A percentile compares a stretch with the other conserved stretches of the same genome.
These are phyloP conservation scores for Bagarius yarrelli DNA, from an alignment of 2,113 vertebrate genomes.

Conservation along the genomic window DNA sequence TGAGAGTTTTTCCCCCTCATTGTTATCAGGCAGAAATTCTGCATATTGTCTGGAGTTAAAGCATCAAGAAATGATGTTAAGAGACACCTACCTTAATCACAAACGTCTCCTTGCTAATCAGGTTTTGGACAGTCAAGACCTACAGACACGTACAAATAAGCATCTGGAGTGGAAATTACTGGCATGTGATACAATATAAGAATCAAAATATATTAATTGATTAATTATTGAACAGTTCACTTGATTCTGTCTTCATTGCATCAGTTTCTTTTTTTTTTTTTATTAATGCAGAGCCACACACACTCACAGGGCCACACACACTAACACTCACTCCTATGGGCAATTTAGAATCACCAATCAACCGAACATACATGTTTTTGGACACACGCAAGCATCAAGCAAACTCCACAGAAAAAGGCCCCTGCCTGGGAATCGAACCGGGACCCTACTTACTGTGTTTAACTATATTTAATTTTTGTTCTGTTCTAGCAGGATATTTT, in stretches of 20 bases:
- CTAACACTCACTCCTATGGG: too few species aligned
- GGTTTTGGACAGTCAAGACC: conserved; percentile 90
- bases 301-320: too few species aligned
- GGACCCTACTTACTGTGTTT: too few species aligned
- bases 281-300: not conserved
- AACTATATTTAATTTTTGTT: too few species aligned
- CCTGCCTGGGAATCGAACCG: too few species aligned
- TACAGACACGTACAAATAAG: conserved; percentile 56
- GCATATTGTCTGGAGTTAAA: not conserved
- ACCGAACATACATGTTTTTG: too few species aligned
- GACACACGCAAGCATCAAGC: too few species aligned
- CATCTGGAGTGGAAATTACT: not conserved
- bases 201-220: not conserved
- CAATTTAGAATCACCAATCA: too few species aligned
- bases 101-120: conserved; percentile 83
- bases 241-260: not conserved
- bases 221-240: not conserved
- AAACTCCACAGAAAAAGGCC: too few species aligned
- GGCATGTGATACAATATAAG: not conserved
- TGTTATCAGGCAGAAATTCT: not conserved
- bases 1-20: conserved; percentile 49
- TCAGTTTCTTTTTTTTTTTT: not conserved
- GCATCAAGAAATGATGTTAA: not conserved
- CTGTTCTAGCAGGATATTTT: too few species aligned
- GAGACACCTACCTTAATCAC: conserved; percentile 85